Evolutionary conservation across 2,797 vertebrate species (phyloP).

Genomic region (Margarornis squamiger): DNA sequence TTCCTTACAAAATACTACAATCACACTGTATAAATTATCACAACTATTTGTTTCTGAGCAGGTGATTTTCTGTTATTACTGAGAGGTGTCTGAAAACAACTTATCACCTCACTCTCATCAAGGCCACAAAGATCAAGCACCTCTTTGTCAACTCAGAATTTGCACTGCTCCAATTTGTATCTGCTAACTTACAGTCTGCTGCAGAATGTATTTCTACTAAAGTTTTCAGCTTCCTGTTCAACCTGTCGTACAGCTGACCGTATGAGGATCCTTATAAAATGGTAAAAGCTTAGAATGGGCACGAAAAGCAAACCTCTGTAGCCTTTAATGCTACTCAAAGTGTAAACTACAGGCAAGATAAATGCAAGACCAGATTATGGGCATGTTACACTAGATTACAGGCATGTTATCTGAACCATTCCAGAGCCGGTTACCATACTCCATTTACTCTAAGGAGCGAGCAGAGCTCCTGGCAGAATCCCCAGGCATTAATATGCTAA

Average conservation of each 20-base stretch:
- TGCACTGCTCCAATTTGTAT: not conserved
- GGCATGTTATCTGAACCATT: not conserved
- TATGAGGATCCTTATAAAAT: not conserved
- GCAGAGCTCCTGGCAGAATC: not conserved
- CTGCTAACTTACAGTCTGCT: not conserved
- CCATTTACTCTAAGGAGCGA: not conserved
- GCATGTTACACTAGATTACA: not conserved
- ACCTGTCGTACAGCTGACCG: not conserved
- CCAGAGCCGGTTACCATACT: not conserved
- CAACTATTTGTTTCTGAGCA: not conserved
- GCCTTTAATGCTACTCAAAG: not conserved
- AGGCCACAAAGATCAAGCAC: not conserved
- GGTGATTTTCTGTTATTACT: not conserved
- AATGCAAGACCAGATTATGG: not conserved
- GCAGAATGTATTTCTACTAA: not conserved
- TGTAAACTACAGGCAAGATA: not conserved
- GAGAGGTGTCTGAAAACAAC: not conserved
- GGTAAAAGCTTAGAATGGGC: not conserved
- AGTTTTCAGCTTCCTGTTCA: not conserved
- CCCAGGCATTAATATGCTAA: slow-evolving; percentile 12
- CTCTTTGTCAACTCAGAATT: not conserved
- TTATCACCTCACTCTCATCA: not conserved
- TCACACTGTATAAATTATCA: not conserved
- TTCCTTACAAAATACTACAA: not conserved
- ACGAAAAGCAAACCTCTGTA: not conserved